Conservation (phyloP, 2,113 vertebrate species). For the Podarcis cretensis region DNA sequence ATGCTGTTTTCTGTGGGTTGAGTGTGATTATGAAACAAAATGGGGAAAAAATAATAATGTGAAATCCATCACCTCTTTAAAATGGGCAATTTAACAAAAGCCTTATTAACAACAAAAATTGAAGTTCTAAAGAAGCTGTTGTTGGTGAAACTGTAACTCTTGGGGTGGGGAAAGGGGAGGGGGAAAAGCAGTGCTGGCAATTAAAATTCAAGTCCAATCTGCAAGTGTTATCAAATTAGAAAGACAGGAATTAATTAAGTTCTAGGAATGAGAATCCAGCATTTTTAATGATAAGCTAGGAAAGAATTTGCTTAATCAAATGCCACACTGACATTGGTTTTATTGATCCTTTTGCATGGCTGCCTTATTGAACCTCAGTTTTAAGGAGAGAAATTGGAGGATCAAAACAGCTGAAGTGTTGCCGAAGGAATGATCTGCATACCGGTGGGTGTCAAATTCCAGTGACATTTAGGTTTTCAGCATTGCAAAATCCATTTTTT, state of each 20-base stretch:
- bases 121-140: background rate
- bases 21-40: background rate
- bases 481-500: constrained; percentile 16
- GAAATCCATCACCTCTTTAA: background rate
- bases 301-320: constrained; percentile 55
- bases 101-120: background rate
- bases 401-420: constrained; percentile 30
- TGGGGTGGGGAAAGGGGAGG: background rate
- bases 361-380: constrained; percentile 24
- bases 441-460: constrained; percentile 6
- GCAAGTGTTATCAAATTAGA: constrained; percentile 53
- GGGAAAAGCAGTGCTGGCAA: constrained; percentile 1
- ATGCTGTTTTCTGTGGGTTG: background rate
- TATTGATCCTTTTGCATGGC: constrained; percentile 46
- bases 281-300: constrained; percentile 45
- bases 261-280: constrained; percentile 35
- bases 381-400: constrained; percentile 37
- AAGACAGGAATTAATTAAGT: constrained; percentile 50
- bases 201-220: constrained; percentile 54
- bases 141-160: background rate
- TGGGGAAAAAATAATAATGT: background rate
- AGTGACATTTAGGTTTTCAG: constrained; percentile 34
- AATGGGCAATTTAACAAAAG: constrained; percentile 11
- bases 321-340: constrained; percentile 40
- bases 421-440: constrained; percentile 29